These are phyloP conservation scores for Aphyosemion australe DNA, from an alignment of 2,113 vertebrate genomes.

Conservation along the genomic window DNA sequence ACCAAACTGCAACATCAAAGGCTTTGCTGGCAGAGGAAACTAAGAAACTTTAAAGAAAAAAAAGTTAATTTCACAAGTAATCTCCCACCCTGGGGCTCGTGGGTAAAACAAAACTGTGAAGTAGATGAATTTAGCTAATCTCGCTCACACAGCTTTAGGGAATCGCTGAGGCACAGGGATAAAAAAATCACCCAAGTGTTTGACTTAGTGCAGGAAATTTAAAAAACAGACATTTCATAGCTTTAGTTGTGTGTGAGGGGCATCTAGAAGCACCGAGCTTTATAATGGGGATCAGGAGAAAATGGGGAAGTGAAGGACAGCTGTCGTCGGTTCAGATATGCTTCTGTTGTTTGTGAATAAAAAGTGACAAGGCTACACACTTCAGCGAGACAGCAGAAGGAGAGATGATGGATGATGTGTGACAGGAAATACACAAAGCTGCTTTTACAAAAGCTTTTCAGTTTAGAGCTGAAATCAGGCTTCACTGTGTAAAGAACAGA, in stretches of 20 bases:
- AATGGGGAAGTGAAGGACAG: slow-evolving; percentile 17
- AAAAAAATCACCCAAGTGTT: slow-evolving; percentile 20
- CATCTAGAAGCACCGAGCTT: too few species aligned
- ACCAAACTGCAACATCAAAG: slow-evolving; percentile 59
- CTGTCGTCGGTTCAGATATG: slow-evolving; percentile 14
- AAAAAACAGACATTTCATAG: slow-evolving; percentile 22
- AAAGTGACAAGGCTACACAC: slow-evolving; percentile 8
- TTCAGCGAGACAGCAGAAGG: slow-evolving; percentile 24
- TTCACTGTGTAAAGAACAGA: too few species aligned
- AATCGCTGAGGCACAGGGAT: slow-evolving; percentile 33
- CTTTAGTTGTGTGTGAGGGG: not conserved
- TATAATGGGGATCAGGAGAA: too few species aligned
- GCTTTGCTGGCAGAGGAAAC: slow-evolving; percentile 27
- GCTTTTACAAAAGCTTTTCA: not conserved
- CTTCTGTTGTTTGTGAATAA: slow-evolving; percentile 9
- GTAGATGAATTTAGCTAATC: slow-evolving; percentile 70
- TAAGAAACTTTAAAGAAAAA: slow-evolving; percentile 40
- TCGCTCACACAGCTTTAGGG: slow-evolving; percentile 57
- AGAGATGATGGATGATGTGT: slow-evolving; percentile 25
- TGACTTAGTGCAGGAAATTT: slow-evolving; percentile 13
- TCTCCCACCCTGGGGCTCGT: slow-evolving; percentile 56
- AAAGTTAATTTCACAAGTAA: slow-evolving; percentile 64
- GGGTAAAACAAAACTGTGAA: slow-evolving; percentile 72
- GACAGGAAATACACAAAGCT: not conserved
- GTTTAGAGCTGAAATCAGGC: slow-evolving; percentile 4